A percentile compares a stretch with the other conserved stretches of the same genome.
phyloP scores from a whole-genome alignment of 2,797 vertebrate species.

The Halcyon smyrnensis region DNA sequence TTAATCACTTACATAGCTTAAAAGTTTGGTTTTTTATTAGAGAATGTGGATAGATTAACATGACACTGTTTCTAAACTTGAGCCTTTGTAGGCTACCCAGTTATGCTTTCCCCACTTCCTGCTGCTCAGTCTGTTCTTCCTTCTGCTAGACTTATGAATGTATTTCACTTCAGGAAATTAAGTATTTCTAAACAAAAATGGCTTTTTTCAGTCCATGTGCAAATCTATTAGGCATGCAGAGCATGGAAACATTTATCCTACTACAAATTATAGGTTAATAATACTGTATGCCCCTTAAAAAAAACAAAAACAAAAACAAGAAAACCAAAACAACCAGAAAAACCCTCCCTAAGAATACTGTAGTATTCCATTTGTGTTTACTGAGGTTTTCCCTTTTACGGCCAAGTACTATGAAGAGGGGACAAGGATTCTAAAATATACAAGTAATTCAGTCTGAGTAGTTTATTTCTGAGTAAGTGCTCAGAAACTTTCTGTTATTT shows the following conservation, averaged over 20 bases:
- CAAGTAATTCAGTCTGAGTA: background rate
- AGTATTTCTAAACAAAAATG: background rate
- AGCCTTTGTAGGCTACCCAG: background rate
- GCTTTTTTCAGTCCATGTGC: background rate
- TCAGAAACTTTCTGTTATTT: background rate
- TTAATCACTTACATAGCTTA: background rate
- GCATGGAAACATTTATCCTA: background rate
- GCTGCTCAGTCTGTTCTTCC: background rate
- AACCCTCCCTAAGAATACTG: background rate
- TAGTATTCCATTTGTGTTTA: background rate
- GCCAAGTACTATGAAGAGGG: background rate
- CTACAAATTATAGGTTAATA: background rate
- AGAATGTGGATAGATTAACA: background rate
- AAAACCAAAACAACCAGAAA: background rate
- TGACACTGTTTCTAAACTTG: background rate
- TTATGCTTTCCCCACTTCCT: background rate
- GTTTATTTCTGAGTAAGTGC: background rate
- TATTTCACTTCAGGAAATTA: background rate
- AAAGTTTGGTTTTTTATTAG: background rate
- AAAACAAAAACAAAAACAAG: background rate
- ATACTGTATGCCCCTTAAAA: background rate
- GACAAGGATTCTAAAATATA: background rate
- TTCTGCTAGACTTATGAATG: background rate
- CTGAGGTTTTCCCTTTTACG: background rate
- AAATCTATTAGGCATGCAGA: background rate